Evolutionary conservation across 2,797 vertebrate genomes (phyloP).

Genomic region (Acanthopagrus latus): DNA sequence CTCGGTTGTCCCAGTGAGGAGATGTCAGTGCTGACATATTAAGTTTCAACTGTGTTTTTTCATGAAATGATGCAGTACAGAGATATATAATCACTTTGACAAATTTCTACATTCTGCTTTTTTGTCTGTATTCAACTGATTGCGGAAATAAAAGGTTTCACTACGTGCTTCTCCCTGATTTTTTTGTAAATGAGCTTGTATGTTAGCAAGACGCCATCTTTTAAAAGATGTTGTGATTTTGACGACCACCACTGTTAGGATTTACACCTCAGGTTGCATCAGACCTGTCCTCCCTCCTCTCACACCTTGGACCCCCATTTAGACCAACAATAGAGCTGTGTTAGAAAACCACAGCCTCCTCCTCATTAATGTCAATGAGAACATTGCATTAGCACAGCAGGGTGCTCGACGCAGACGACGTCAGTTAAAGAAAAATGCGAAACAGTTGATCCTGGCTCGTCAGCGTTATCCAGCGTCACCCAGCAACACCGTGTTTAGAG

Average conservation of each 20-base stretch:
- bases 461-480: conserved; percentile 31
- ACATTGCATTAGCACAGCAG: conserved; percentile 40
- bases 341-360: conserved; percentile 47
- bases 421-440: conserved; percentile 1
- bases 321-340: conserved; percentile 51
- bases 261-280: neutral
- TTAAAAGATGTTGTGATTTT: neutral
- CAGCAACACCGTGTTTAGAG: conserved; percentile 30
- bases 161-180: conserved; percentile 20
- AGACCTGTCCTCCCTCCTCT: conserved; percentile 39
- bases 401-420: conserved; percentile 14
- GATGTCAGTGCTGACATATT: conserved; percentile 2
- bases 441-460: conserved; percentile 35
- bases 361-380: conserved; percentile 64
- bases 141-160: conserved; percentile 51
- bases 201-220: neutral
- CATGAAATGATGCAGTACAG: neutral
- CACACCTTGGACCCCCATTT: conserved; percentile 48
- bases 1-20: conserved; percentile 6
- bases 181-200: neutral
- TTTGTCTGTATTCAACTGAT: conserved; percentile 27
- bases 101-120: conserved; percentile 9
- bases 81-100: neutral
- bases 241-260: neutral
- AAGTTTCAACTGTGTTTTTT: conserved; percentile 5